Conservation (phyloP, 2,113 vertebrate species). For the Platanista minor region DNA sequence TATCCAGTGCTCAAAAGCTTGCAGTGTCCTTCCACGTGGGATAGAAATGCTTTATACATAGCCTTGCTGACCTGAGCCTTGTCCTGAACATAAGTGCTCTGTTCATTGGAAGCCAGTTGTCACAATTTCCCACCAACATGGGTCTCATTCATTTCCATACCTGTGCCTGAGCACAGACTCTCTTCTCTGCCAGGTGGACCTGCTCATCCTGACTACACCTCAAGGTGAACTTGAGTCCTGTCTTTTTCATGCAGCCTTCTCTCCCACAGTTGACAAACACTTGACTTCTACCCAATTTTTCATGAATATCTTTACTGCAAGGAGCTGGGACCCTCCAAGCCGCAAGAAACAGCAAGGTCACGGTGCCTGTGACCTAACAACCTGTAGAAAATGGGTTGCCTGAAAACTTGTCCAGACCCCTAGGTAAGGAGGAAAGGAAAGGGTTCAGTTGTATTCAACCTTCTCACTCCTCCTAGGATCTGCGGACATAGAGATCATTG, state of each 20-base stretch:
- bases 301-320: neutral
- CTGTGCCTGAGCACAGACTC: neutral
- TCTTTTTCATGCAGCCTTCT: neutral
- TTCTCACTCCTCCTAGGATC: neutral
- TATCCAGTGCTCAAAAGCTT: neutral
- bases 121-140: neutral
- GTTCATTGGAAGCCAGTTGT: neutral
- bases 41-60: neutral
- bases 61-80: neutral
- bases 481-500: neutral
- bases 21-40: neutral
- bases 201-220: neutral
- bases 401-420: neutral
- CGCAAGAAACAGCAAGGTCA: neutral
- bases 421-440: neutral
- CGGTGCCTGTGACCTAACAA: neutral
- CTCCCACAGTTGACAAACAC: neutral
- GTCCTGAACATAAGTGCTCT: neutral
- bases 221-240: neutral
- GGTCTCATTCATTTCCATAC: neutral
- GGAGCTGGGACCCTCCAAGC: neutral
- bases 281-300: neutral
- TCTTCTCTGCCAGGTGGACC: neutral
- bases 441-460: neutral
- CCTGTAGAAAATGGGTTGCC: neutral